Conservation (phyloP, 2,797 vertebrate genomes). For the Distichodus sexfasciatus region DNA sequence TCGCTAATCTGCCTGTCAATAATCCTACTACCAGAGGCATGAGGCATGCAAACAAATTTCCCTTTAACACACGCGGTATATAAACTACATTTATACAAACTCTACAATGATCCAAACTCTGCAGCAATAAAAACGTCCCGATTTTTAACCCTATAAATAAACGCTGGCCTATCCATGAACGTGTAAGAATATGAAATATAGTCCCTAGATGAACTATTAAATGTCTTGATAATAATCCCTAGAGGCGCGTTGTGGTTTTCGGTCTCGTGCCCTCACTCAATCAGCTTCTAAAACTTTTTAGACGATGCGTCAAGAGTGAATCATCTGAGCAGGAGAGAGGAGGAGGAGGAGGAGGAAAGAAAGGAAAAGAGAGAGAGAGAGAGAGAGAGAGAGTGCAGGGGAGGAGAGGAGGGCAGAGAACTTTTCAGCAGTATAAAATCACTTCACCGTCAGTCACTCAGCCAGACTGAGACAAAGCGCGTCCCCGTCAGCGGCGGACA, state of each 20-base stretch:
- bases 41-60: conserved; percentile 48
- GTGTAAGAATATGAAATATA: conserved; percentile 8
- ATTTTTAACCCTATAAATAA: too few relatives aligned
- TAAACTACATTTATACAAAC: too few relatives aligned
- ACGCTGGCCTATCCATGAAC: too few relatives aligned
- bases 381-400: conserved; percentile 28
- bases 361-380: conserved; percentile 46
- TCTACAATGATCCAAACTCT: too few relatives aligned
- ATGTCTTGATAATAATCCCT: conserved; percentile 42
- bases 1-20: conserved; percentile 52
- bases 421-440: conserved; percentile 63
- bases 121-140: too few relatives aligned
- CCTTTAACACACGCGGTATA: too few relatives aligned
- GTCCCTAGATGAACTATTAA: conserved; percentile 55
- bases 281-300: conserved; percentile 54
- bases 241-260: conserved; percentile 47
- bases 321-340: conserved; percentile 45
- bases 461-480: conserved; percentile 46
- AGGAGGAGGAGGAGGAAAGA: conserved; percentile 36
- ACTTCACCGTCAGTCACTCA: conserved; percentile 66
- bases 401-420: conserved; percentile 53
- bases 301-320: conserved; percentile 65
- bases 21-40: conserved; percentile 54
- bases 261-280: conserved; percentile 68
- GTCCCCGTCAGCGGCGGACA: too few relatives aligned